These are phyloP conservation scores for Charanyca ferruginea DNA, from an alignment of 2,888 invertebrate species.

Conservation along the genomic window DNA sequence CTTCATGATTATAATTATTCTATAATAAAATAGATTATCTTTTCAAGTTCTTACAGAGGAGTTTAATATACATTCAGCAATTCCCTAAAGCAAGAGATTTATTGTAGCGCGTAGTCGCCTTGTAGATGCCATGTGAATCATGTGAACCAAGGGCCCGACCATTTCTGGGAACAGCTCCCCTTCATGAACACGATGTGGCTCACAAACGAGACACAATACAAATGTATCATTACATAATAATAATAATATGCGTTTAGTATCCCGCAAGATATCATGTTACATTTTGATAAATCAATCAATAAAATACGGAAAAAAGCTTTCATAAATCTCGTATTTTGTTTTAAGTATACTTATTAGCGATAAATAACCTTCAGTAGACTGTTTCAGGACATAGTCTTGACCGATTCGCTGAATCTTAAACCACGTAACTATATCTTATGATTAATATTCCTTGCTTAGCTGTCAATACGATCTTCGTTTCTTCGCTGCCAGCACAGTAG, in stretches of 20 bases:
- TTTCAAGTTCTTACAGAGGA: conserved; percentile 36
- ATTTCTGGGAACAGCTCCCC: too few species aligned
- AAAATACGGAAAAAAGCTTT: not conserved
- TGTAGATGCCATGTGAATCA: too few species aligned
- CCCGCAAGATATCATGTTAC: not conserved
- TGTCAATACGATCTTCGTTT: too few species aligned
- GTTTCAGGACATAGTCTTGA: too few species aligned
- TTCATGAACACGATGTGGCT: not conserved
- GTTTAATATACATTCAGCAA: conserved; percentile 6
- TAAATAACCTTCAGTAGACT: not conserved
- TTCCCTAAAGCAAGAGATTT: conserved; percentile 6
- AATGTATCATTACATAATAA: too few species aligned
- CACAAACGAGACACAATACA: not conserved
- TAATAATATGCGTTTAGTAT: not conserved
- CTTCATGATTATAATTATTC: conserved; percentile 13
- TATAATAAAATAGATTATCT: not conserved
- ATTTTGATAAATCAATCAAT: not conserved
- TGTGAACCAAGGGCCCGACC: too few species aligned
- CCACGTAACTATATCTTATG: too few species aligned
- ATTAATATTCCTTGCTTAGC: too few species aligned
- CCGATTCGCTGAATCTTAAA: not conserved
- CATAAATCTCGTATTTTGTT: not conserved
- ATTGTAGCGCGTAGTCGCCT: not conserved
- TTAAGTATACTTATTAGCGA: not conserved
- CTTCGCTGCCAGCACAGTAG: not conserved